Base-by-base conservation (phyloP, 92 coral and sea anemone species). In the Phenganax subtilis region DNA sequence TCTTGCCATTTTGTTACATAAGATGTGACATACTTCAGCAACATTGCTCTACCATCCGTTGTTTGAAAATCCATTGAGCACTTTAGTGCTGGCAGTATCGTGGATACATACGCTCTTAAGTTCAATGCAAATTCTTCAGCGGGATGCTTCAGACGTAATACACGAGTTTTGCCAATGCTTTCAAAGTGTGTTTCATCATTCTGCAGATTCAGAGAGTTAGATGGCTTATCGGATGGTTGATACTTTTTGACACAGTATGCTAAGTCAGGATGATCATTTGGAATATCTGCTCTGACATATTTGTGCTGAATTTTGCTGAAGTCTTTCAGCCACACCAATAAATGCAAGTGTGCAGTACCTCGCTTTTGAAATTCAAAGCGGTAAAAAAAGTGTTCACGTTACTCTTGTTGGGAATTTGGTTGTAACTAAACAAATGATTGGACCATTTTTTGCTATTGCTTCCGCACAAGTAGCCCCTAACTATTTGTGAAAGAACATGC, bases 51-150 rank as follows among this genome's bases (percentile, higher is more conserved):
- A 16, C 86, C 86, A 56, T 88, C 88, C 0, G 80, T 52, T 12
- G 85, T 27, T 68, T 85, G 90, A 29, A 80, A 76, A 51, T 85
- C 88, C 90, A 88, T 87, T 2, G 85, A 62, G 70, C 88, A 87
- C 37, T 75, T 56, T n/a, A 87, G 30, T 0, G 83, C 75, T 17
- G 47, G 90, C 6, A 85, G 47, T 4, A 64, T 0, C 1, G 70
- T 64, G 25, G 29, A 64, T 14, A 64, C 9, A 64, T 64, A 64
- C 29, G 29, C 17, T 6, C 70, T 64, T 9, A 64, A 20, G 27
- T 64, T 64, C 25, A 14, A 12, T 14, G 27, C 30, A 25, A 64
- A 64, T 6, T 17, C 70, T 12, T 64, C 27, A 9, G 70, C 70
- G 0, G 70, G 70, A 9, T 64, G 70, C 30, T 20, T 64, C 1